Percentiles rank a stretch among this genome's conserved stretches.
Evolutionary conservation across 2,888 invertebrate species (phyloP).

Genomic region (Catonia carolina): DNA sequence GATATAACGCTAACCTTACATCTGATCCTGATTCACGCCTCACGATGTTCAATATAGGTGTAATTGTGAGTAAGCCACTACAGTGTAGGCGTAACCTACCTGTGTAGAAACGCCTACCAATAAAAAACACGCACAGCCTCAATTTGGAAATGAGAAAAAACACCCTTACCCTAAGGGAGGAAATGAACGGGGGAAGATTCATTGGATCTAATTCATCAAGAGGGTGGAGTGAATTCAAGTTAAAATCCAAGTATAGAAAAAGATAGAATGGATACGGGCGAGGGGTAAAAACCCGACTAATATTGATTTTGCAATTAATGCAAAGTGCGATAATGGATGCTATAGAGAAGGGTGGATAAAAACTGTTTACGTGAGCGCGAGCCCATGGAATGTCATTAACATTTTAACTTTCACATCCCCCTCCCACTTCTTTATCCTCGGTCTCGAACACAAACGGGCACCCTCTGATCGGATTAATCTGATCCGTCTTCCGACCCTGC

Average conservation of each 20-base stretch:
- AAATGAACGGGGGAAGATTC: conserved; percentile 32
- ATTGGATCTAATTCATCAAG: conserved; percentile 33
- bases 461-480: no score
- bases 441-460: no score
- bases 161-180: conserved; percentile 16
- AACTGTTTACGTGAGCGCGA: conserved; percentile 11
- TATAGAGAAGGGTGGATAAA: conserved; percentile 10
- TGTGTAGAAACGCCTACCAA: conserved; percentile 7
- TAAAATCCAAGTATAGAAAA: conserved; percentile 1
- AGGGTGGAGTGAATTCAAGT: conserved; percentile 6
- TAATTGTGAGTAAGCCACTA: no score
- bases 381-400: conserved; percentile 11
- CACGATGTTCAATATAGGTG: no score
- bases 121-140: conserved; percentile 11
- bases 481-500: no score
- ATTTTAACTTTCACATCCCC: conserved; percentile 4
- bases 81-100: conserved; percentile 8
- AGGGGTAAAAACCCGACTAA: conserved; percentile 22
- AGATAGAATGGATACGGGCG: conserved; percentile 18
- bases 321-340: conserved; percentile 37
- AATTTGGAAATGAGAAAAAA: conserved; percentile 12
- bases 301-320: conserved; percentile 41
- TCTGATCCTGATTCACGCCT: no score
- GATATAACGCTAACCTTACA: no score
- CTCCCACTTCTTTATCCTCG: not conserved